Evolutionary conservation across 2,888 invertebrate genomes (phyloP), one percentile per base, ranked within the genome.

Genomic region (Acleris holmiana): DNA sequence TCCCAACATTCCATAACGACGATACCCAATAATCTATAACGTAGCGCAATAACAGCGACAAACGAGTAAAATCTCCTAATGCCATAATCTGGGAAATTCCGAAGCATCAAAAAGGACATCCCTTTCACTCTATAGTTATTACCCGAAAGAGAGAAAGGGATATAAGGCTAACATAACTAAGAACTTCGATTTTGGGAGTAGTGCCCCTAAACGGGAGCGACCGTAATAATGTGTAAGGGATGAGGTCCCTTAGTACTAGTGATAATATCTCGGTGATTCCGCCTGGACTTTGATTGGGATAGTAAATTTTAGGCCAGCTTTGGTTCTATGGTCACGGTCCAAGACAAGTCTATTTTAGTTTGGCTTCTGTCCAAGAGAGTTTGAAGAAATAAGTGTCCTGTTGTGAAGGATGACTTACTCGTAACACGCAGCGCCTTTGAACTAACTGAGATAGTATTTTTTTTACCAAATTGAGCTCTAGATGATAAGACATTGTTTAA

Each of bases 11-110:
- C 60, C 60, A 46, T 60, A 60, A 60, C 60, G 25, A 48, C 51
- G 35, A 60, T 53, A 53, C 21, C n/a, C 35, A 53, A 60, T 53
- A 60, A 60, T 60, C 60, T 53, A 51, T 51, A 60, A 61, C 60
- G 55, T 21, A 55, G 17, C 18, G 60, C 35, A 61, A 61, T 60
- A 51, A 53, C 35, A 41, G 60, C 53, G 53, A 61, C 60, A 53
- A 61, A 61, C 53, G 60, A 53, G 60, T 17, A 46, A 53, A 61
- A 61, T 61, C 60, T 61, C 60, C 25, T 61, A 21, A 35, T 47
- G 21, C 53, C 53, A 46, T 61, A 61, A 53, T 53, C 60, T 53
- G 13, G 35, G 35, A 13, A 13, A 35, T 35, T 35, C 4, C 35
- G 4, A 1, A 35, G 35, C 35, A 35, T 35, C 13, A 13, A 35